phyloP scores from a whole-genome alignment of 1,140 invertebrate genomes.

The Pseudobourletiella spinata region DNA sequence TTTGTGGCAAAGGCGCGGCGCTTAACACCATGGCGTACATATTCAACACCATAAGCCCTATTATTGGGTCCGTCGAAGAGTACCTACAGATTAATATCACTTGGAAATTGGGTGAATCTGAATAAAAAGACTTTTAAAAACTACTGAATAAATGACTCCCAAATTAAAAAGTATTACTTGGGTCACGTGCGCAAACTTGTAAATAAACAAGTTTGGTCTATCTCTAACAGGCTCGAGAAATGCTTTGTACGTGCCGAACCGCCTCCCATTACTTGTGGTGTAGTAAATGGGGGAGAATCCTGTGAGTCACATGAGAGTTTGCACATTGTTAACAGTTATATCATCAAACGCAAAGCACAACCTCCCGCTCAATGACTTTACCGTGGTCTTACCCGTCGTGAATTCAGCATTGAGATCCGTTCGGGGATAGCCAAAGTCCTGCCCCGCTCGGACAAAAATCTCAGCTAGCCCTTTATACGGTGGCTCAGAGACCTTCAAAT shows the following conservation, averaged over 20 bases:
- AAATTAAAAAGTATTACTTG: no score
- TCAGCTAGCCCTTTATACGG: slow-evolving; percentile 22
- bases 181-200: slow-evolving; percentile 12
- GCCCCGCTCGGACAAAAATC: slow-evolving; percentile 16
- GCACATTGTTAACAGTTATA: background rate
- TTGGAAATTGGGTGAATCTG: no score
- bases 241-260: slow-evolving; percentile 12
- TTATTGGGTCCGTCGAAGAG: slow-evolving; percentile 14
- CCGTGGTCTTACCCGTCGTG: slow-evolving; percentile 9
- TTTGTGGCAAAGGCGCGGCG: no score
- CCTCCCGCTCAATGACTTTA: background rate
- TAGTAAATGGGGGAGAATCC: slow-evolving; percentile 20
- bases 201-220: slow-evolving; percentile 16
- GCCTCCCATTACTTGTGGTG: slow-evolving; percentile 10
- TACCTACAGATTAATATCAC: no score
- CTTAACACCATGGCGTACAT: slow-evolving; percentile 16
- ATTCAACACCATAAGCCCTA: slow-evolving; percentile 15
- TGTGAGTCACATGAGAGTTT: background rate
- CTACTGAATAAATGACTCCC: background rate
- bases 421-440: slow-evolving; percentile 13
- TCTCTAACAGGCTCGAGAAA: slow-evolving; percentile 23
- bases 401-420: slow-evolving; percentile 25
- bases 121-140: slow-evolving; percentile 28
- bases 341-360: background rate
- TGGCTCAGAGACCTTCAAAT: slow-evolving; percentile 13